Evolutionary conservation across 2,113 vertebrate species (phyloP).

Genomic region (Phoenicopterus ruber): DNA sequence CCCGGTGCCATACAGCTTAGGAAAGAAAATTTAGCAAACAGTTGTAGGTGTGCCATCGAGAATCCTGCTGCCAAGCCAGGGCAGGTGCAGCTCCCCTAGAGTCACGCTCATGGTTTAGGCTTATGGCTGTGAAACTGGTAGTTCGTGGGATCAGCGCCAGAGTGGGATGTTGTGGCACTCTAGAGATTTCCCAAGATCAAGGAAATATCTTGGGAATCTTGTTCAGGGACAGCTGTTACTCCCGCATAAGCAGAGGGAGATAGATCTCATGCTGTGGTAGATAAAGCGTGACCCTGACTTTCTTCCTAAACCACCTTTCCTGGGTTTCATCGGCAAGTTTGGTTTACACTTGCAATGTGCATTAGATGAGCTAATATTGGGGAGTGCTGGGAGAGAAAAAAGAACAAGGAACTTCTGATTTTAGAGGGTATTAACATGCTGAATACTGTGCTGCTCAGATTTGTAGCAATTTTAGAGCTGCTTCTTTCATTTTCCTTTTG

Average conservation of each 20-base stretch:
- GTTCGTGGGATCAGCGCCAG: background rate
- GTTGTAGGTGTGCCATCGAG: background rate
- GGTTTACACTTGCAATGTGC: background rate
- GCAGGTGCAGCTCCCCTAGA: background rate
- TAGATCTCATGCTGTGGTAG: background rate
- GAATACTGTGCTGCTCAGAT: background rate
- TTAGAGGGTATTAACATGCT: background rate
- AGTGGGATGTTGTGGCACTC: background rate
- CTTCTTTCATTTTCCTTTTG: background rate
- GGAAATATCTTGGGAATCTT: background rate
- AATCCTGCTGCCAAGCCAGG: background rate
- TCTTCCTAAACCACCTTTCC: background rate
- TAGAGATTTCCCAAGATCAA: background rate
- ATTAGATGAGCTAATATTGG: background rate
- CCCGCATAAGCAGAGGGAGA: background rate
- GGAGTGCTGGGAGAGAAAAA: background rate
- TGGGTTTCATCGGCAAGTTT: background rate
- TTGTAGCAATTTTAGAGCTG: background rate
- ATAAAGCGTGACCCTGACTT: background rate
- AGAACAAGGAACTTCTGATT: background rate
- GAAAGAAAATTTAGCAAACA: background rate
- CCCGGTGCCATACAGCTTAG: background rate
- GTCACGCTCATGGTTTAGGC: background rate
- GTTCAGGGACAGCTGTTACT: background rate
- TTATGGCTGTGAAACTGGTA: background rate